Evolutionary conservation across 2,113 vertebrate species (phyloP), one percentile per base, ranked within the genome.

Genomic region (Dinomys branickii): DNA sequence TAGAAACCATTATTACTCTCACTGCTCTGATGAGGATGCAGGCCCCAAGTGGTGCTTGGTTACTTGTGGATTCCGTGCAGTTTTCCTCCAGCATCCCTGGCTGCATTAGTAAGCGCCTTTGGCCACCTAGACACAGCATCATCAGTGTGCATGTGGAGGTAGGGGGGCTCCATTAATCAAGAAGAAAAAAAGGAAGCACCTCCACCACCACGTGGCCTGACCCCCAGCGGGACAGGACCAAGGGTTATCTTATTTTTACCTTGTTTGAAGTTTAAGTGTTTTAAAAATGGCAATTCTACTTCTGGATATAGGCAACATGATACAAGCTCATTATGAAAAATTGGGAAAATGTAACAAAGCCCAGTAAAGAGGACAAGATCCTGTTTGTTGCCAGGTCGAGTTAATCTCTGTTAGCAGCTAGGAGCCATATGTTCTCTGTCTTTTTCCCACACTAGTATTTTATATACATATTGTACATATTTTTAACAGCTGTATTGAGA

Each of bases 401-500:
- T 65, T 81, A 58, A 85, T 92, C 47, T 44, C 16, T 80, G 80
- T 85, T 89, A 67, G 47, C 67, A 19, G 35, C 47, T 71, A 61
- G 81, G n/a, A 73, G 35, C 52, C 33, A 54, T 83, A 41, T 88
- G 30, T 41, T 80, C 24, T 28, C 30, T 56, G 38, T 47, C 67
- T 90, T 87, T 94, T 61, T 94, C n/a, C 13, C n/a, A 59, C 41
- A 61, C 14, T 47, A 12, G 41, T 73, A 33, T 80, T 94, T 95
- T 87, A 73, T 93, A 44, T 91, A 83, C 28, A 50, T 65, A 63
- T 26, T 82, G 6, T 84, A 63, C 41, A 65, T 83, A 50, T 58
- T 84, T 94, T 50, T 54, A 80, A 91, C 14, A 92, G 26, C 33
- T 95, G 65, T 89, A 50, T 82, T 85, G 56, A 94, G 50, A 67